These are phyloP conservation scores for Melanostoma scalare DNA, from an alignment of 2,888 invertebrate genomes.

Conservation along the genomic window DNA sequence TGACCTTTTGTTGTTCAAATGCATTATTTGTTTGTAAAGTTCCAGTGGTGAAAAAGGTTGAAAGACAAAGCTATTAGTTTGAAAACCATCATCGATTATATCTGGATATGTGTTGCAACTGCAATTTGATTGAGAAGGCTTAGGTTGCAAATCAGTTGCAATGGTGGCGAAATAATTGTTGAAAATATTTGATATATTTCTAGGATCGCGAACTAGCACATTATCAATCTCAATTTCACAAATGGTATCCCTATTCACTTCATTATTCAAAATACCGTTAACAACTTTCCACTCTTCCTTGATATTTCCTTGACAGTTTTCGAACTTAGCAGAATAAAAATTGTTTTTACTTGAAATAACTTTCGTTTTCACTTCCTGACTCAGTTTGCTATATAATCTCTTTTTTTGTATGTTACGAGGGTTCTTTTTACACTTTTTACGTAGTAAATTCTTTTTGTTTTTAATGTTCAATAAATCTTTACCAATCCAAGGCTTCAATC, in stretches of 20 bases:
- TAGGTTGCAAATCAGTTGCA: conserved; percentile 10
- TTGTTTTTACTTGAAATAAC: conserved; percentile 12
- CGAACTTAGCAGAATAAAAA: conserved; percentile 24
- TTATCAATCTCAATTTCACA: conserved; percentile 33
- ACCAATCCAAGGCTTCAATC: conserved; percentile 29
- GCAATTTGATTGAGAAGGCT: conserved; percentile 7
- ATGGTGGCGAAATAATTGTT: conserved; percentile 12
- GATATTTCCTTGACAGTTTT: conserved; percentile 22
- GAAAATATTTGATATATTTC: conserved; percentile 16
- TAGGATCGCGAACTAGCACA: conserved; percentile 11
- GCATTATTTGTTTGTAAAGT: conserved; percentile 5
- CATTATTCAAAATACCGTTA: conserved; percentile 24
- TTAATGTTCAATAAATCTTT: conserved; percentile 17
- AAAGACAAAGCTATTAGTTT: conserved; percentile 13
- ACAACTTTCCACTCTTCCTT: conserved; percentile 43
- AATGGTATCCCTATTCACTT: conserved; percentile 7
- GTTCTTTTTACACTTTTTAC: conserved; percentile 22
- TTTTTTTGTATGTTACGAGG: conserved; percentile 15
- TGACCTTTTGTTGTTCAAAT: conserved; percentile 8
- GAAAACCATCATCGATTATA: conserved; percentile 1
- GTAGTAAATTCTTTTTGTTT: conserved; percentile 29
- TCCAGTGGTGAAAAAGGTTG: conserved; percentile 9
- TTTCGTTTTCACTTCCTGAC: conserved; percentile 23
- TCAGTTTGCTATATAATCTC: conserved; percentile 16
- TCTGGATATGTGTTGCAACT: conserved; percentile 10